phyloP scores from a whole-genome alignment of 2,797 vertebrate genomes.

The Ctenochaetus hawaiiensis region DNA sequence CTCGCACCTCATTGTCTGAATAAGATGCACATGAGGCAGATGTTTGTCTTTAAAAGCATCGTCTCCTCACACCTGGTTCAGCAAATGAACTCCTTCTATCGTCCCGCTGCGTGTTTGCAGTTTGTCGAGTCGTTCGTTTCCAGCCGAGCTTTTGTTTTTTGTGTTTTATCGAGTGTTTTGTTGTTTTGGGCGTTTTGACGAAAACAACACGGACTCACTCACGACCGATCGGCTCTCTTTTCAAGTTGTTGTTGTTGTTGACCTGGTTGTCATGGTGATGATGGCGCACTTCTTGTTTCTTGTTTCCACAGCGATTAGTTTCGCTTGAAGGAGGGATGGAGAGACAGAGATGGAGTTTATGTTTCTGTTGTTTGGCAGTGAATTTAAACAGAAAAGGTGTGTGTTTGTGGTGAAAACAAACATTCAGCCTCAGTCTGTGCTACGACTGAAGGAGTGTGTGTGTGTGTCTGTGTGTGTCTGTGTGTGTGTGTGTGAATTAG shows the following conservation, averaged over 20 bases:
- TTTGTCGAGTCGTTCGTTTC: conserved; percentile 7
- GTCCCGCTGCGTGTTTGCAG: neutral
- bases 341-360: neutral
- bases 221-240: neutral
- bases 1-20: conserved; percentile 57
- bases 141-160: neutral
- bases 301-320: conserved; percentile 46
- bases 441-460: too few relatives aligned
- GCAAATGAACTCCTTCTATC: neutral
- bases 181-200: conserved; percentile 2
- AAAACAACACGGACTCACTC: neutral
- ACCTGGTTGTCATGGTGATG: conserved; percentile 49
- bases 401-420: neutral
- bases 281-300: neutral
- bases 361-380: neutral
- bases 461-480: too few relatives aligned
- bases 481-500: too few relatives aligned
- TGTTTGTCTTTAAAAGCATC: conserved; percentile 56
- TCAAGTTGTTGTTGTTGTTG: neutral
- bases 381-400: neutral
- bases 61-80: conserved; percentile 27
- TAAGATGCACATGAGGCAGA: conserved; percentile 64
- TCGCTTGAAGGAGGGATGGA: neutral
- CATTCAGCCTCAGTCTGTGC: too few relatives aligned
- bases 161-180: neutral